Evolutionary conservation across 2,797 vertebrate species (phyloP), one percentile per base, ranked within the genome.

Genomic region (Phrynocephalus guinanensis): DNA sequence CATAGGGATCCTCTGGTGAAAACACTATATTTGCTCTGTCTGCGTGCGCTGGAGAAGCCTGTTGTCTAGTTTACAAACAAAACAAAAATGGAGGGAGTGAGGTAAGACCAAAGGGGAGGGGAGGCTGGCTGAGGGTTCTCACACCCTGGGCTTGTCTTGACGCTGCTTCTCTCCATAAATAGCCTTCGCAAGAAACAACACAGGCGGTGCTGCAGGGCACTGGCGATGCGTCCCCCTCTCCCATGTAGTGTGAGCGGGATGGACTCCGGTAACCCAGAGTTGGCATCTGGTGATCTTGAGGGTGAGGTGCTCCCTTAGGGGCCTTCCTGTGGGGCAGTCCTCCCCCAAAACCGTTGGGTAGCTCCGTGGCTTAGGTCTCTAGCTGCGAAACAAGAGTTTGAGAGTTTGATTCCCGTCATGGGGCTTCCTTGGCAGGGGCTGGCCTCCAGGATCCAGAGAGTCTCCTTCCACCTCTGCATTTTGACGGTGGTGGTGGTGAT

Each of bases 11-110:
- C 33, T 24, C 68, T 88, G 88, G 83, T 79, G 84, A 85, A 93
- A 92, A 92, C 86, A 86, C 90, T 91, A 79, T 93, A 92, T 91
- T 96, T 84, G 22, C 93, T 86, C 86, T 71, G 85, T 93, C 92
- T 95, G 82, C 72, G 78, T 82, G 88, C 82, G 44, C 7, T 88
- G 76, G 90, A 88, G 92, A 89, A 88, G 84, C 86, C 85, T 77
- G 26, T 91, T 83, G 24, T 24, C 56, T n/a, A 8, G 76, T 85
- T 93, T 16, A 63, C 82, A 92, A 92, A 95, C 94, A 92, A 90
- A 89, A 87, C 68, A 92, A 90, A 90, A 87, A 70, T 33, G 33
- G 33, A 2, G 33, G 84, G 84, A 89, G 82, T 63, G 92, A 90
- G 83, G 89, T 60, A 93, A 86, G 73, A 86, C 33, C 78, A 82